Evolutionary conservation across 2,888 invertebrate genomes (phyloP), one percentile per base, ranked within the genome.

Genomic region (Pristionchus exspectatus): DNA sequence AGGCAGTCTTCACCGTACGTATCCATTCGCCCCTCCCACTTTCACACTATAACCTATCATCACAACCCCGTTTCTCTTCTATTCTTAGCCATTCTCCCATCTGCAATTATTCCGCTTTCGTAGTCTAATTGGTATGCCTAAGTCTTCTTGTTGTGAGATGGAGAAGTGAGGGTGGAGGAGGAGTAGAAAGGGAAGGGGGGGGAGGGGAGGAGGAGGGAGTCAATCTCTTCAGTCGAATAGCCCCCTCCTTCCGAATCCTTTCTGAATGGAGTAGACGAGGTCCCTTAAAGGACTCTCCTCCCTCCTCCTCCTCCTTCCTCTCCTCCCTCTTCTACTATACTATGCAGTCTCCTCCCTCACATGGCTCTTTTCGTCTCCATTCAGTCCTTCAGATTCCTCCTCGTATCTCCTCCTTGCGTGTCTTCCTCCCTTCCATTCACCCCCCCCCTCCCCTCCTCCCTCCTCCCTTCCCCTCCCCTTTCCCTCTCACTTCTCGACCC

Each of bases 201-300:
- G n/a, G n/a, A 50, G 27, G n/a, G 27, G 9, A 27, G 27, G 16
- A 27, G 66, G 27, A 24, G 24, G 66, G 66, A 66, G 66, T 66
- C 81, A 81, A 81, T 54, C 56, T 50, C 83, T 83, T 83, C 18
- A 54, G 33, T 83, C 50, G 83, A 54, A 44, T 27, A 33, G 33
- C 30, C 44, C 30, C 44, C 33, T 24, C 30, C n/a, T 44, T 77
- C 77, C 50, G 24, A 24, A 38, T 33, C 38, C 50, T 33, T 33
- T 50, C 66, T 33, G 72, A 74, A 74, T 74, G 72, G 72, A 74
- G 72, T 74, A 74, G 72, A 74, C 72, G 72, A 74, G 72, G 72
- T 38, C 72, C 72, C 72, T 74, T 74, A 74, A 74, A 74, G 72
- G 33, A 74, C 72, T 74, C 33, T n/a, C 72, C 83, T 83, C 81